Conservation (phyloP, 2,797 vertebrate species). For the Melanogrammus aeglefinus region DNA sequence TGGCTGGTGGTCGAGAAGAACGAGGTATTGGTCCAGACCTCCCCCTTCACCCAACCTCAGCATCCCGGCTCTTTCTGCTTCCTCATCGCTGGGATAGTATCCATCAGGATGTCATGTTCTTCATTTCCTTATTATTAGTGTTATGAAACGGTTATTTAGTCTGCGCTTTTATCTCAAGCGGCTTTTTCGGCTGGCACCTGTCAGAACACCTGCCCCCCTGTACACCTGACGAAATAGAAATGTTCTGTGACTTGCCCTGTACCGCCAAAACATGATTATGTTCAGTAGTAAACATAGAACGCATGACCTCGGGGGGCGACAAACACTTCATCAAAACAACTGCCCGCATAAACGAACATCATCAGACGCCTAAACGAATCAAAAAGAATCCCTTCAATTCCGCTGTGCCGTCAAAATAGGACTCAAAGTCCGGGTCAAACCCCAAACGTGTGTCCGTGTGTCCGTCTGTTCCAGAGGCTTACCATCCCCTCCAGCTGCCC, state of each 20-base stretch:
- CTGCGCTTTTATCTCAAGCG: too few relatives aligned
- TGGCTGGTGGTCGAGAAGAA: constrained; percentile 99
- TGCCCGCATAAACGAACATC: background rate
- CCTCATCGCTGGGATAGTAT: too few relatives aligned
- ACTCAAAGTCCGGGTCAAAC: background rate
- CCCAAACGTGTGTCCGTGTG: background rate
- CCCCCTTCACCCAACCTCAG: background rate
- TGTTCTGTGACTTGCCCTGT: too few relatives aligned
- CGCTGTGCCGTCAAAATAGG: background rate
- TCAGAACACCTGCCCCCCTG: too few relatives aligned
- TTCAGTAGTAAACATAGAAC: too few relatives aligned
- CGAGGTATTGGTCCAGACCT: constrained; percentile 80
- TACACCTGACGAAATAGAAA: too few relatives aligned
- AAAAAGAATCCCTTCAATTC: background rate
- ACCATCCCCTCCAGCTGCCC: constrained; percentile 97
- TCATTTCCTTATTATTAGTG: background rate
- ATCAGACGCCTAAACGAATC: background rate
- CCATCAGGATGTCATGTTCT: too few relatives aligned
- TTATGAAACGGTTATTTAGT: too few relatives aligned
- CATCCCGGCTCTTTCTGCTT: too few relatives aligned
- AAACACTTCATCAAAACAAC: background rate
- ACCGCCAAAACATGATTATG: too few relatives aligned
- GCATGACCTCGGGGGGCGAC: too few relatives aligned
- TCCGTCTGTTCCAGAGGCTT: constrained; percentile 81
- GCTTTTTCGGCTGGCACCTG: too few relatives aligned